Evolutionary conservation across 2,113 vertebrate species (phyloP), one percentile per base, ranked within the genome.

Genomic region (Uria lomvia): DNA sequence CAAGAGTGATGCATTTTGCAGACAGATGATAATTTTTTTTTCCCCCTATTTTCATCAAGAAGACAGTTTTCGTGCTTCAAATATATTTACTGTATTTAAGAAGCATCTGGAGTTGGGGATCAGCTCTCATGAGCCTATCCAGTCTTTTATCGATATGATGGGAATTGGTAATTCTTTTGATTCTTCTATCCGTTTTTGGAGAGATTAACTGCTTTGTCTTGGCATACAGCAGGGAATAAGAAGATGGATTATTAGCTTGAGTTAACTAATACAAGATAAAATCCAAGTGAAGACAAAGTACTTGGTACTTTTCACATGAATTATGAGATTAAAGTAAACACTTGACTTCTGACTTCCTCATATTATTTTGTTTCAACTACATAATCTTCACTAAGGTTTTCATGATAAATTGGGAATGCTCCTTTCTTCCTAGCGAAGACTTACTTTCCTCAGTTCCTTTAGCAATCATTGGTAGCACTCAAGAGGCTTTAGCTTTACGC

Each of bases 261-360:
- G 49, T 72, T 94, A 94, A 82, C 77, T 73, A 77, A 82, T 53
- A 53, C 22, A 58, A 87, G 80, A 78, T 75, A 87, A 95, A 95
- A 90, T 94, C 66, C 80, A 82, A 89, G 62, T 19, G 45, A 94
- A 96, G 49, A 60, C 38, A 86, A 90, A 45, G 68, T 45, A 94
- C 40, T 49, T 74, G 62, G 65, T 40, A 78, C 56, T 81, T 87
- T 63, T 85, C 80, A 87, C 49, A 85, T 19, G 40, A 89, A 81
- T 92, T 60, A 85, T 14, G 53, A 94, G 86, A 93, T 94, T 86
- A 96, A 68, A 26, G 80, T 82, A 89, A 73, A 94, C 68, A 84
- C 45, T 76, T 59, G 70, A 77, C 65, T 87, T 95, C 53, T 86
- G 66, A 94, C 92, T 86, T 92, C 62, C 58, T 56, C 45, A 17